Evolutionary conservation across 2,888 invertebrate genomes (phyloP).

Genomic region (Phortica magna): DNA sequence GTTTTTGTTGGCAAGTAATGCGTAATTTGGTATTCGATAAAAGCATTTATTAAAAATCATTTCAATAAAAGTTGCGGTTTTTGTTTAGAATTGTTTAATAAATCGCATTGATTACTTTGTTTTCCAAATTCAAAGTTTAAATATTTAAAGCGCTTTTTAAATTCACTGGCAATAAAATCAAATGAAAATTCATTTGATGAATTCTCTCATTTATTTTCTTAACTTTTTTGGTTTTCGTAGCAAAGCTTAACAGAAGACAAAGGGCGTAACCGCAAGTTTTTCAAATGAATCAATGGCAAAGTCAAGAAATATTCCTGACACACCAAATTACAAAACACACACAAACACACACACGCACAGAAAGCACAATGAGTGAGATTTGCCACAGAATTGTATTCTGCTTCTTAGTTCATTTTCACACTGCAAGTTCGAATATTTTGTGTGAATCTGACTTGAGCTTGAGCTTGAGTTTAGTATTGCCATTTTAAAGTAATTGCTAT

Average conservation of each 20-base stretch:
- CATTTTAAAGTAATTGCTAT: constrained; percentile 1
- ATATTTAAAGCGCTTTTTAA: constrained; percentile 16
- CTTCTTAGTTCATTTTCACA: not conserved
- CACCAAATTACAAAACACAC: not conserved
- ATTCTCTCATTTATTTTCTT: constrained; percentile 3
- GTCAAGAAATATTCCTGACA: constrained; percentile 10
- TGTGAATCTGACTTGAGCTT: not conserved
- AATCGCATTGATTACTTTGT: constrained; percentile 27
- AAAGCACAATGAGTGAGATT: not conserved
- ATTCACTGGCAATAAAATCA: not conserved
- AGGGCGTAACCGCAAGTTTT: constrained; percentile 1
- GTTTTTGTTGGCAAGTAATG: not conserved
- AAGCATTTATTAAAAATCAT: constrained; percentile 25
- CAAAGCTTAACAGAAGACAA: not conserved
- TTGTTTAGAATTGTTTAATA: constrained; percentile 20
- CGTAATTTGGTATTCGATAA: not conserved
- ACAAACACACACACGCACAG: not conserved
- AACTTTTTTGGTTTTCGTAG: constrained; percentile 28
- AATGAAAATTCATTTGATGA: not conserved
- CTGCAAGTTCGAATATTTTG: not conserved
- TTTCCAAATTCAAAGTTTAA: constrained; percentile 10
- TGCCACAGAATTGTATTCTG: not conserved
- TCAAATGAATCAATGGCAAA: not conserved
- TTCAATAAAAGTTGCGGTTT: not conserved
- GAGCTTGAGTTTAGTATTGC: not conserved